Conservation (phyloP, 1,140 invertebrate genomes). For the Lucilia sericata region DNA sequence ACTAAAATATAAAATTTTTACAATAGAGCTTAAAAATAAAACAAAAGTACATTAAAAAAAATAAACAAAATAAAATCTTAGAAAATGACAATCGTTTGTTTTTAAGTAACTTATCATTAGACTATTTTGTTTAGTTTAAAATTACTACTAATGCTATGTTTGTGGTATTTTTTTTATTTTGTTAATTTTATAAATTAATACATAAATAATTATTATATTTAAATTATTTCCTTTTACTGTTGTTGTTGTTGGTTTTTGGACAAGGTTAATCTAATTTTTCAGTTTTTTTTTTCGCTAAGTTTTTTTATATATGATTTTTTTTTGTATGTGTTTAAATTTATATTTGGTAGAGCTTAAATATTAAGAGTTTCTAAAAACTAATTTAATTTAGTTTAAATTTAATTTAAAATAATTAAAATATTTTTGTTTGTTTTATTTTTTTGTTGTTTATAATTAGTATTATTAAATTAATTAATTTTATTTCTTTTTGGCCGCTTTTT, state of each 20-base stretch:
- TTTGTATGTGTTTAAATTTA: background rate
- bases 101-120: background rate
- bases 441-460: background rate
- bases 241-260: conserved; percentile 6
- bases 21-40: background rate
- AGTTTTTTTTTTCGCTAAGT: conserved; percentile 8
- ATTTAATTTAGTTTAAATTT: conserved; percentile 40
- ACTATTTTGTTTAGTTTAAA: background rate
- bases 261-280: background rate
- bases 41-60: background rate
- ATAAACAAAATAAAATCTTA: background rate
- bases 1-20: background rate
- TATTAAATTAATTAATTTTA: conserved; percentile 59
- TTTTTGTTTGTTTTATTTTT: background rate
- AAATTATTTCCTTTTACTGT: background rate
- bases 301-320: background rate
- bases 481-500: conserved; percentile 78
- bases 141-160: background rate
- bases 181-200: conserved; percentile 18
- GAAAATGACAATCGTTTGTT: background rate
- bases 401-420: conserved; percentile 39
- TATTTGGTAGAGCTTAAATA: conserved; percentile 38
- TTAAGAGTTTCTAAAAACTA: background rate
- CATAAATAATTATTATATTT: background rate
- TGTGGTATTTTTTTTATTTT: background rate